Evolutionary conservation across 30 jellyfish, hydroid and myxozoan species (phyloP).

Genomic region (Turritopsis rubra): DNA sequence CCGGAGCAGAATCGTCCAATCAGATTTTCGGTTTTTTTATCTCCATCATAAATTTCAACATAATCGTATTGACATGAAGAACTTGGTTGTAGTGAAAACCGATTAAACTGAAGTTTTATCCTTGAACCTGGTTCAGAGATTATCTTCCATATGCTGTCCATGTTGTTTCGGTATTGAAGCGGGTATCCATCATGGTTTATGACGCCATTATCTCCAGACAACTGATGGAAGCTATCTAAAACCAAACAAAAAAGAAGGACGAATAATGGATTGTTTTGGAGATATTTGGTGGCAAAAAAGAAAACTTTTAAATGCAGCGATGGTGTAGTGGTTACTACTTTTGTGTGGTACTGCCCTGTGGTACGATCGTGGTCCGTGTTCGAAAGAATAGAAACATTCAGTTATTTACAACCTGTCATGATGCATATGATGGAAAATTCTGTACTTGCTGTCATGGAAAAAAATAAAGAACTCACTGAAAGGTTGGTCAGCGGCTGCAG

Average conservation of each 20-base stretch:
- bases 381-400: no score
- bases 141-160: constrained; percentile 51
- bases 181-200: constrained; percentile 71
- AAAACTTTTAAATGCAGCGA: no score
- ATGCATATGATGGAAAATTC: no score
- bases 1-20: constrained; percentile 49
- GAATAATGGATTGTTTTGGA: no score
- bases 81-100: constrained; percentile 24
- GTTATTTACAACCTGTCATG: no score
- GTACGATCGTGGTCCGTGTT: no score
- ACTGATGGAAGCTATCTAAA: constrained; percentile 50
- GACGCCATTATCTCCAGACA: constrained; percentile 33
- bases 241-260: no score
- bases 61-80: constrained; percentile 37
- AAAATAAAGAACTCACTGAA: not conserved
- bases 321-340: no score
- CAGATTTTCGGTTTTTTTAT: constrained; percentile 15
- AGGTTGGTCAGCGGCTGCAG: not conserved
- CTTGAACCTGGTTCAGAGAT: constrained; percentile 24
- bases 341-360: no score
- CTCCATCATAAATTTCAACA: constrained; percentile 45
- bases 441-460: no score
- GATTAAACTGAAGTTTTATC: constrained; percentile 40
- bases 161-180: constrained; percentile 24
- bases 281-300: not conserved